Percentiles rank a stretch among this genome's conserved stretches.
Evolutionary conservation across 2,113 vertebrate genomes (phyloP).

Genomic region (Corvus hawaiiensis): DNA sequence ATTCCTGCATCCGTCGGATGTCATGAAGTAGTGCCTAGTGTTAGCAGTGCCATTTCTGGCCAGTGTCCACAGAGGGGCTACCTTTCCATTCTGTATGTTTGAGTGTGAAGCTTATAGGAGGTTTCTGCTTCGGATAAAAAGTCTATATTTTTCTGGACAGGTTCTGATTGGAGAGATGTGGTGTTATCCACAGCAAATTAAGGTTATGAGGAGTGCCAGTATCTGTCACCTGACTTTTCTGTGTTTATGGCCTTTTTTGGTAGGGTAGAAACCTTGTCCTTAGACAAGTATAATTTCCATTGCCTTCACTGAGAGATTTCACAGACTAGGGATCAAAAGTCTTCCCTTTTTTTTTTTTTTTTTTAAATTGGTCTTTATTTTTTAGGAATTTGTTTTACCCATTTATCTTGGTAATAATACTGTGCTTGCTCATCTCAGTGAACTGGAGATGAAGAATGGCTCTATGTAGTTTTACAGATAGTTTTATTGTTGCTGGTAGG

Average conservation of each 20-base stretch:
- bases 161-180: not conserved
- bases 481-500: not conserved
- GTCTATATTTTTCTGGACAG: not conserved
- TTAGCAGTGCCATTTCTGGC: not conserved
- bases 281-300: not conserved
- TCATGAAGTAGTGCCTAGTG: not conserved
- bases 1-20: not conserved
- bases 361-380: not conserved
- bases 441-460: not conserved
- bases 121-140: not conserved
- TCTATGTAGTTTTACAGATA: not conserved
- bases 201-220: not conserved
- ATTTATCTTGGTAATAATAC: not conserved
- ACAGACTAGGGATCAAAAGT: not conserved
- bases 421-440: not conserved
- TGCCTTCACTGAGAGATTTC: not conserved
- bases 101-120: not conserved
- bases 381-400: not conserved
- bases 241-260: not conserved
- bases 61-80: not conserved
- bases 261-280: not conserved
- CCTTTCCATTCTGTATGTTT: not conserved
- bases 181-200: not conserved
- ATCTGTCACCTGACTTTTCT: not conserved
- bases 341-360: not conserved